Percentiles rank a stretch among this genome's conserved stretches.
Conservation (phyloP, 2,797 vertebrate species). For the Anableps anableps region DNA sequence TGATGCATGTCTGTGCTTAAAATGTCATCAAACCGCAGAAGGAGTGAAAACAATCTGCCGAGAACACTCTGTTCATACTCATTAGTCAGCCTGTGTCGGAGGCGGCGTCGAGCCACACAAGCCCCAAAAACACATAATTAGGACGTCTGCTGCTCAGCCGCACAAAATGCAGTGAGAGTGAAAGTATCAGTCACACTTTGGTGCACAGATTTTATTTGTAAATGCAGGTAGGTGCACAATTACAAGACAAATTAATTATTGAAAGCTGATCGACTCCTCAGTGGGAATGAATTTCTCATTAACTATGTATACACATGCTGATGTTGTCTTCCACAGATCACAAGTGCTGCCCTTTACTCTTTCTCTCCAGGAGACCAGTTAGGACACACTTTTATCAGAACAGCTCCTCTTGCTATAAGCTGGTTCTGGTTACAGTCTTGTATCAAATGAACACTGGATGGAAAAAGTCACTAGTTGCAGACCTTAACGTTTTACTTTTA, state of each 20-base stretch:
- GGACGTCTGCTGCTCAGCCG: constrained; percentile 37
- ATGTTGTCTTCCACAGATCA: constrained; percentile 49
- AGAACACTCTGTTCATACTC: constrained; percentile 68
- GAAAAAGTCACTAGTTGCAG: constrained; percentile 53
- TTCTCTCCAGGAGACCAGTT: constrained; percentile 33
- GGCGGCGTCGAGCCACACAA: constrained; percentile 44
- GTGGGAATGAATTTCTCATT: constrained; percentile 48
- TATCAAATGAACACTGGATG: constrained; percentile 64
- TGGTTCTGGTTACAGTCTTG: constrained; percentile 71
- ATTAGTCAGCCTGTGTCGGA: constrained; percentile 72
- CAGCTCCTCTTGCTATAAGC: constrained; percentile 39
- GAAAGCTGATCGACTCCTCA: constrained; percentile 40
- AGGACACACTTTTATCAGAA: constrained; percentile 38
- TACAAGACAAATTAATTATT: constrained; percentile 44
- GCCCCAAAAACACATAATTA: constrained; percentile 58
- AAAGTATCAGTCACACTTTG: constrained; percentile 21
- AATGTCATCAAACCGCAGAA: constrained; percentile 74
- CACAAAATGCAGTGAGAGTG: constrained; percentile 30
- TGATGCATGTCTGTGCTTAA: constrained; percentile 72
- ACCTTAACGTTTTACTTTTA: constrained; percentile 19
- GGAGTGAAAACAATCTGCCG: constrained; percentile 67
- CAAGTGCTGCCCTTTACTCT: constrained; percentile 44
- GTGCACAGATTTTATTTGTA: constrained; percentile 34
- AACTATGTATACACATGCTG: constrained; percentile 42
- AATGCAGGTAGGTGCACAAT: constrained; percentile 6